A percentile compares a stretch with the other conserved stretches of the same genome.
phyloP scores from a whole-genome alignment of 2,888 invertebrate genomes.

The Parnassius apollo region DNA sequence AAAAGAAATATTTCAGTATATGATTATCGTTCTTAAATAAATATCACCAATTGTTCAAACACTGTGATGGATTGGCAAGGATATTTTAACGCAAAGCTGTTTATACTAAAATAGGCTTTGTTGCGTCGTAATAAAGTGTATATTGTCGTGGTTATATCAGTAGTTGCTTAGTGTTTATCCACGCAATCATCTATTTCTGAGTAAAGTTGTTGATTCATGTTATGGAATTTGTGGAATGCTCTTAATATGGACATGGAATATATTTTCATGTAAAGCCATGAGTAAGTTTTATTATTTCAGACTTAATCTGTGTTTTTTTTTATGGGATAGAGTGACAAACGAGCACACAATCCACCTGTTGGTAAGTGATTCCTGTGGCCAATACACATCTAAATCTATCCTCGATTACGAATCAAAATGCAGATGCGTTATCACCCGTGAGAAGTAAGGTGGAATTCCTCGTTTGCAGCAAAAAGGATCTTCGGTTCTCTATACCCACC shows the following conservation, averaged over 20 bases:
- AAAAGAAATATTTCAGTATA: constrained; percentile 3
- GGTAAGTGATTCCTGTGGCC: no score
- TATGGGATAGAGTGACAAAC: no score
- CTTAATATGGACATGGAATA: neutral
- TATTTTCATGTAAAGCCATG: no score
- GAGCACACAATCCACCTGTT: no score
- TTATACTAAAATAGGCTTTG: neutral
- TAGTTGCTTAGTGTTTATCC: neutral
- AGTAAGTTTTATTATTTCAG: no score
- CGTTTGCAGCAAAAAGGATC: no score
- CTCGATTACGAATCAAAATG: no score
- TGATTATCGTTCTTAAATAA: constrained; percentile 4
- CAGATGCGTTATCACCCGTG: no score
- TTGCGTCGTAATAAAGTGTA: neutral
- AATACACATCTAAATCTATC: no score
- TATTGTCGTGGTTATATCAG: neutral
- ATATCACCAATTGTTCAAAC: constrained; percentile 13
- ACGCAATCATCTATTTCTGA: constrained; percentile 4
- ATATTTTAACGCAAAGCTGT: neutral
- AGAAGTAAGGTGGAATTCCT: no score
- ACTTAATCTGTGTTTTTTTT: no score
- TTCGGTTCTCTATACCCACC: no score
- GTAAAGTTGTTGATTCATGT: constrained; percentile 4
- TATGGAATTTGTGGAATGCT: constrained; percentile 6
- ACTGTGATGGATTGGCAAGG: constrained; percentile 7